Evolutionary conservation across 2,797 vertebrate genomes (phyloP).

Genomic region (Centropyge bicolor): DNA sequence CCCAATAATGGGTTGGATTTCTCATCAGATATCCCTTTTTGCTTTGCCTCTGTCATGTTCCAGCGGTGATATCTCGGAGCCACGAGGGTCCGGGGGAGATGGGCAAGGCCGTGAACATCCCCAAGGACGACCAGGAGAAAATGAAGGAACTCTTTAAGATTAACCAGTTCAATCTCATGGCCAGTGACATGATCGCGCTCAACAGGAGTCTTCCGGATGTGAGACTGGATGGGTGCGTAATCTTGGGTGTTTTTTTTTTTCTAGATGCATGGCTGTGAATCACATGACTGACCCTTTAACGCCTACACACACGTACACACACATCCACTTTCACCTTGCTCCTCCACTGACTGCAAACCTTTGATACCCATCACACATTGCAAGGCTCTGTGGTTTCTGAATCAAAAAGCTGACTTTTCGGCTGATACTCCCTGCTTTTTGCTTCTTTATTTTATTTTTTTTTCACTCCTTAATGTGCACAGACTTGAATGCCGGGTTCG

Average conservation of each 20-base stretch:
- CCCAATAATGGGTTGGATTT: not conserved
- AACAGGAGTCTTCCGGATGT: constrained; percentile 97
- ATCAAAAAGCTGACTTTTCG: constrained; percentile 28
- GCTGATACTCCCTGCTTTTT: constrained; percentile 6
- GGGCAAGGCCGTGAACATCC: constrained; percentile 95
- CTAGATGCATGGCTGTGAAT: constrained; percentile 28
- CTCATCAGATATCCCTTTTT: constrained; percentile 16
- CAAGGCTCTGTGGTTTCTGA: not conserved
- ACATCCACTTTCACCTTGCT: not conserved
- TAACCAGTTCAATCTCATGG: constrained; percentile 99
- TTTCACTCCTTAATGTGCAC: constrained; percentile 9
- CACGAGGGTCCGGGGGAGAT: constrained; percentile 97
- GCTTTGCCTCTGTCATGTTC: constrained; percentile 54
- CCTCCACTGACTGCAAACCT: not conserved
- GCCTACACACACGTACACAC: not conserved
- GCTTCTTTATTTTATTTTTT: constrained; percentile 6
- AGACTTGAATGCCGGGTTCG: constrained; percentile 1
- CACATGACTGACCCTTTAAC: constrained; percentile 25
- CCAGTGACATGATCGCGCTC: constrained; percentile 96
- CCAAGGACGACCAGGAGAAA: constrained; percentile 95
- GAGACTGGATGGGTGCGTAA: constrained; percentile 93
- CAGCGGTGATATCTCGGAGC: constrained; percentile 96
- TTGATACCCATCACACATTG: constrained; percentile 3
- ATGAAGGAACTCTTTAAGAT: constrained; percentile 99
- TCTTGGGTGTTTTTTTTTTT: not conserved